phyloP scores from a whole-genome alignment of 1,140 invertebrate genomes.

The Melitaea cinxia region DNA sequence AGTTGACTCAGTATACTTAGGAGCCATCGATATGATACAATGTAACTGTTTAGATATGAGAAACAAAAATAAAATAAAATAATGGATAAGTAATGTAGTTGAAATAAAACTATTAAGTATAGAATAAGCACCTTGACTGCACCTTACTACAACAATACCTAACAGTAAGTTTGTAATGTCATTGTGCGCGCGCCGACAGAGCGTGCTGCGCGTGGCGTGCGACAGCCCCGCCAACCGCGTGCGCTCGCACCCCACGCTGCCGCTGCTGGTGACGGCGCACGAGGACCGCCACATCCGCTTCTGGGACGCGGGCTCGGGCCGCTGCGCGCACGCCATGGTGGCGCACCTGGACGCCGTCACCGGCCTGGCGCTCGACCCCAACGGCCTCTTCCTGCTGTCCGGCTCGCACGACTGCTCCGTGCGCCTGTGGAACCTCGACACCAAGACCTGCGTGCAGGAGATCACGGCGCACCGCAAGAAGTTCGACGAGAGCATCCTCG shows the following conservation, averaged over 20 bases:
- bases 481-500: slow-evolving; percentile 99
- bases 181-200: slow-evolving; percentile 55
- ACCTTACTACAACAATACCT: no score
- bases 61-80: no score
- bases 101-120: no score
- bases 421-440: slow-evolving; percentile 99
- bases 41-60: no score
- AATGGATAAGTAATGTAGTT: no score
- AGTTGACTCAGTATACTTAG: no score
- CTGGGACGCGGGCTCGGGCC: slow-evolving; percentile 97
- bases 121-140: no score
- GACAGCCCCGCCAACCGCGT: slow-evolving; percentile 90
- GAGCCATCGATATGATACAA: no score
- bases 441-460: slow-evolving; percentile 99
- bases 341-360: slow-evolving; percentile 99
- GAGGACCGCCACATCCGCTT: slow-evolving; percentile 99
- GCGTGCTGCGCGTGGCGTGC: slow-evolving; percentile 83
- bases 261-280: slow-evolving; percentile 97
- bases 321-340: slow-evolving; percentile 98
- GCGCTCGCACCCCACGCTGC: slow-evolving; percentile 97
- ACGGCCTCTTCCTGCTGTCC: slow-evolving; percentile 98
- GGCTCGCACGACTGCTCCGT: slow-evolving; percentile 99
- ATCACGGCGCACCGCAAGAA: slow-evolving; percentile 99
- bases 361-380: slow-evolving; percentile 98
- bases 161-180: no score